Conservation (phyloP, 2,888 invertebrate genomes). For the Lochmaea capreae region DNA sequence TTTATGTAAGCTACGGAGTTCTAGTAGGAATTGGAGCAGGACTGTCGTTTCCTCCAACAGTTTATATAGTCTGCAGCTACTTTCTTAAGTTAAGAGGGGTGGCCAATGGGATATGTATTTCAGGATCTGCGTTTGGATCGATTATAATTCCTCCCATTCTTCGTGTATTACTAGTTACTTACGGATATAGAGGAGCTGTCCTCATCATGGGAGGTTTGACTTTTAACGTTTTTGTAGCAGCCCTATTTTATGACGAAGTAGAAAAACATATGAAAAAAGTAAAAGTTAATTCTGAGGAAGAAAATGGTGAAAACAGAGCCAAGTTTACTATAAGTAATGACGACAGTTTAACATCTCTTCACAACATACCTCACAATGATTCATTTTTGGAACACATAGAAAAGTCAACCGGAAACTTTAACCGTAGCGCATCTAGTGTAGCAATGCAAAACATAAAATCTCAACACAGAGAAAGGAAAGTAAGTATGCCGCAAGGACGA, state of each 20-base stretch:
- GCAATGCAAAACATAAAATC: slow-evolving; percentile 70
- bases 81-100: slow-evolving; percentile 82
- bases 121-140: slow-evolving; percentile 87
- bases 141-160: slow-evolving; percentile 86
- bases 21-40: slow-evolving; percentile 88
- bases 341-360: slow-evolving; percentile 60
- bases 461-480: slow-evolving; percentile 68
- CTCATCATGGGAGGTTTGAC: slow-evolving; percentile 85
- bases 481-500: slow-evolving; percentile 71
- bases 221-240: slow-evolving; percentile 86
- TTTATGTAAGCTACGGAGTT: slow-evolving; percentile 86
- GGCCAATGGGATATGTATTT: slow-evolving; percentile 90
- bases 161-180: slow-evolving; percentile 76
- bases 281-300: slow-evolving; percentile 58
- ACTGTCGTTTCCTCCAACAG: slow-evolving; percentile 87
- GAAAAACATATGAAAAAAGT: slow-evolving; percentile 82
- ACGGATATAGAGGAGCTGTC: slow-evolving; percentile 84
- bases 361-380: slow-evolving; percentile 60
- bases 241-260: slow-evolving; percentile 86
- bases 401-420: slow-evolving; percentile 66
- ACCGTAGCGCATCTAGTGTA: slow-evolving; percentile 78
- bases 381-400: slow-evolving; percentile 60
- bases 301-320: slow-evolving; percentile 56
- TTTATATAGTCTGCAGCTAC: slow-evolving; percentile 90
- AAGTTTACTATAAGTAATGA: slow-evolving; percentile 63